Evolutionary conservation across 1,140 invertebrate species (phyloP).

Genomic region (Gerris buenoi): DNA sequence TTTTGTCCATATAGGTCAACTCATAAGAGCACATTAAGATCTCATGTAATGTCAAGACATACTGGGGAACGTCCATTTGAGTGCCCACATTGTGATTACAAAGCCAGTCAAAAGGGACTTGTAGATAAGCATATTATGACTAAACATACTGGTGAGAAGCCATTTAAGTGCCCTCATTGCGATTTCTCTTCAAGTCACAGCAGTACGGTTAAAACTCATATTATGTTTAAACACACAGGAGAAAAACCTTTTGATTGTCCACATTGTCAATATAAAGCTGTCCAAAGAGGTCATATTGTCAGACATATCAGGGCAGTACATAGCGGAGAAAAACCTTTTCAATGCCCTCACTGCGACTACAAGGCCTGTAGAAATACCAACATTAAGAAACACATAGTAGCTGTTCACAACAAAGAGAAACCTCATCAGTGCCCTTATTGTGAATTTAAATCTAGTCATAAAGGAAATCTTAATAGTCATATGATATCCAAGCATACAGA

Average conservation of each 20-base stretch:
- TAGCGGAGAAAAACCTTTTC: background rate
- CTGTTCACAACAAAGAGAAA: background rate
- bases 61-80: conserved; percentile 3
- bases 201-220: background rate
- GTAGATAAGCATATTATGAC: conserved; percentile 4
- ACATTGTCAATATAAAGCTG: conserved; percentile 4
- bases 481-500: conserved; percentile 7
- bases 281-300: background rate
- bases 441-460: conserved; percentile 4
- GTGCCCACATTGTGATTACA: conserved; percentile 6
- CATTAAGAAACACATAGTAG: background rate
- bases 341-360: conserved; percentile 4
- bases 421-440: background rate
- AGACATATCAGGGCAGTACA: conserved; percentile 2
- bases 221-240: conserved; percentile 4
- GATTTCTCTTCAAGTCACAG: background rate
- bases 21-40: background rate
- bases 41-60: conserved; percentile 5
- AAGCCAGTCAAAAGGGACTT: background rate
- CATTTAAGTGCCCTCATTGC: background rate
- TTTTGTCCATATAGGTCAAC: background rate
- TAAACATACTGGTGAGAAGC: conserved; percentile 2
- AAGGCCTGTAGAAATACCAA: background rate
- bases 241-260: conserved; percentile 6
- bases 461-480: background rate